Conservation (phyloP, 1,140 invertebrate species). For the Tetramorium alpestre region DNA sequence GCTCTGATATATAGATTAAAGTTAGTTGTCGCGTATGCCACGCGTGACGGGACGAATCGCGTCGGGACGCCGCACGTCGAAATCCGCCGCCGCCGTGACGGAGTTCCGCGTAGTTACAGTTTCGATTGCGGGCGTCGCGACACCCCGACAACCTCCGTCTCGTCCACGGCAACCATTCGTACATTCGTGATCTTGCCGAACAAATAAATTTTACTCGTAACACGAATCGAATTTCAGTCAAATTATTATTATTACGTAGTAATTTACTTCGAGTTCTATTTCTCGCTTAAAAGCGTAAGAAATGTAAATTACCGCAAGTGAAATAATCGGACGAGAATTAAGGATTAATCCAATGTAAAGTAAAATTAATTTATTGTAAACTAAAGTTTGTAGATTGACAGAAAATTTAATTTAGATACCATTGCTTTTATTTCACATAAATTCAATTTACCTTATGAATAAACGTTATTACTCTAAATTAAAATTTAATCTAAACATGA, state of each 20-base stretch:
- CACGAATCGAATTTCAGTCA: neutral
- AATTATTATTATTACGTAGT: slow-evolving; percentile 8
- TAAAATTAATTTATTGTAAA: slow-evolving; percentile 6
- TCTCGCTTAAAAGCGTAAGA: neutral
- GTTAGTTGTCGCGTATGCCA: slow-evolving; percentile 62
- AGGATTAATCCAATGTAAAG: neutral
- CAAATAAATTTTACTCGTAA: slow-evolving; percentile 35
- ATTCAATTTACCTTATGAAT: slow-evolving; percentile 29
- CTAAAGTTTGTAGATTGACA: neutral
- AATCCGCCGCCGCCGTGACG: slow-evolving; percentile 48
- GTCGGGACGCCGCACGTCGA: slow-evolving; percentile 57
- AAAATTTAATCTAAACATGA: slow-evolving; percentile 24
- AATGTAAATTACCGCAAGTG: neutral
- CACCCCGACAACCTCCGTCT: slow-evolving; percentile 14
- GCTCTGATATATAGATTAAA: slow-evolving; percentile 62
- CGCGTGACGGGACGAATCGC: slow-evolving; percentile 60
- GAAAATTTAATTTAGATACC: slow-evolving; percentile 24
- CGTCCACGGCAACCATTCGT: slow-evolving; percentile 20
- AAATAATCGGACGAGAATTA: neutral
- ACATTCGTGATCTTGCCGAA: slow-evolving; percentile 48
- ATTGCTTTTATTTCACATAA: slow-evolving; percentile 19
- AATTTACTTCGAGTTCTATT: neutral
- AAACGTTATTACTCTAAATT: slow-evolving; percentile 14
- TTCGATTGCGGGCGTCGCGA: slow-evolving; percentile 57
- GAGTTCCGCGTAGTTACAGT: slow-evolving; percentile 61